These are phyloP conservation scores for Muschampia plurimacula DNA, from an alignment of 2,888 invertebrate species.

Conservation along the genomic window DNA sequence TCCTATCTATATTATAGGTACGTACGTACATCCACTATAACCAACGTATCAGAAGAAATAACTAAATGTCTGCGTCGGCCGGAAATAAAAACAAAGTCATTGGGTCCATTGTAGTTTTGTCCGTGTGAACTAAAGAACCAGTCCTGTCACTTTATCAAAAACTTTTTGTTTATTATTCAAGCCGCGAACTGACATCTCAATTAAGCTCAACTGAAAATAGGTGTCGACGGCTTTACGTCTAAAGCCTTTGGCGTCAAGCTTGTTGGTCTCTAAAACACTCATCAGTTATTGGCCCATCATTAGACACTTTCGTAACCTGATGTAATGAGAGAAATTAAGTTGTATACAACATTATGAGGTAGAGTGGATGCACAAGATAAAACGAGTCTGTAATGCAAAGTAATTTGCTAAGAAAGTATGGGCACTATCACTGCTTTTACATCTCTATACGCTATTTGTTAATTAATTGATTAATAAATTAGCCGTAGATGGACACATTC, in stretches of 20 bases:
- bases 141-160: conserved; percentile 7
- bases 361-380: conserved; percentile 32
- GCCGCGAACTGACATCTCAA: conserved; percentile 9
- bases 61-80: background rate
- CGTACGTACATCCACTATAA: no score
- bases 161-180: conserved; percentile 2
- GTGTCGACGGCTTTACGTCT: background rate
- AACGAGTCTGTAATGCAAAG: conserved; percentile 37
- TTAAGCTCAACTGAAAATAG: background rate
- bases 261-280: background rate
- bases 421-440: conserved; percentile 24
- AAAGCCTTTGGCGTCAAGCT: background rate
- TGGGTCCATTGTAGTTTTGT: background rate
- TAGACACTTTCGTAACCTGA: conserved; percentile 14
- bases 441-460: conserved; percentile 36
- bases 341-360: conserved; percentile 15
- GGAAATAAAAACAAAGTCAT: conserved; percentile 8
- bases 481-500: conserved; percentile 39
- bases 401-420: conserved; percentile 31
- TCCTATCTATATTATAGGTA: no score
- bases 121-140: background rate
- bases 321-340: conserved; percentile 35
- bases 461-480: conserved; percentile 40
- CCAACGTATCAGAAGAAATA: no score
- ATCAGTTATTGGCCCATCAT: conserved; percentile 9